Evolutionary conservation across 2,113 vertebrate genomes (phyloP), one percentile per base, ranked within the genome.

Genomic region (Orthonyx spaldingii): DNA sequence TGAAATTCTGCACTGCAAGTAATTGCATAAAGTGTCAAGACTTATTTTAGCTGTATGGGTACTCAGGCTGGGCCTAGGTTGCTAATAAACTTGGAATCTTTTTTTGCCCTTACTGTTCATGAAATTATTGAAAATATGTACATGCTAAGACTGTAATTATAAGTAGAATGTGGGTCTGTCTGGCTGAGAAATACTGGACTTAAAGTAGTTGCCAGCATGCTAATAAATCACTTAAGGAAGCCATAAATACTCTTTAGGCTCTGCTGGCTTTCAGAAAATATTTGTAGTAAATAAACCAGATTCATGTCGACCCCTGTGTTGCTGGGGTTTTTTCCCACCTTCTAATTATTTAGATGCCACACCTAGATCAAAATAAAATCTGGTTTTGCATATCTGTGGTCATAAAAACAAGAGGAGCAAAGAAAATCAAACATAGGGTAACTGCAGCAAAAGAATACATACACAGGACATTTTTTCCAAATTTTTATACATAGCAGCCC

Each of bases 321-420:
- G 6, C 8, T 57, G 10, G 15, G 3, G 3, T 1, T 7, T 32
- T 65, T 42, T 35, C 14, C 16, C 3, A 13, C 3, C 7, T 74
- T 57, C 13, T 81, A 21, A 46, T 71, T 78, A 87, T 72, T 76
- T 81, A 37, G 15, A 26, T 91, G 46, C 18, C 47, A 7, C 18
- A 68, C 10, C 11, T 68, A 81, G n/a, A 46, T 85, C 39, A 85
- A 77, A 56, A 47, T 32, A 5, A 89, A 55, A 57, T 37, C 13
- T 15, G 11, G 4, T 66, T 91, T 89, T 64, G n/a, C 7, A 2
- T 60, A 49, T 32, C 13, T 87, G 12, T 52, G 27, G 7, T 57
- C 18, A 35, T 71, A 49, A 55, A 87, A 78, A 39, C 18, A 78
- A 47, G 55, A 87, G 60, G n/a, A 77, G 7, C 8, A 74, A 59